Evolutionary conservation across 2,888 invertebrate genomes (phyloP).

Genomic region (Chrysolina haemoptera): DNA sequence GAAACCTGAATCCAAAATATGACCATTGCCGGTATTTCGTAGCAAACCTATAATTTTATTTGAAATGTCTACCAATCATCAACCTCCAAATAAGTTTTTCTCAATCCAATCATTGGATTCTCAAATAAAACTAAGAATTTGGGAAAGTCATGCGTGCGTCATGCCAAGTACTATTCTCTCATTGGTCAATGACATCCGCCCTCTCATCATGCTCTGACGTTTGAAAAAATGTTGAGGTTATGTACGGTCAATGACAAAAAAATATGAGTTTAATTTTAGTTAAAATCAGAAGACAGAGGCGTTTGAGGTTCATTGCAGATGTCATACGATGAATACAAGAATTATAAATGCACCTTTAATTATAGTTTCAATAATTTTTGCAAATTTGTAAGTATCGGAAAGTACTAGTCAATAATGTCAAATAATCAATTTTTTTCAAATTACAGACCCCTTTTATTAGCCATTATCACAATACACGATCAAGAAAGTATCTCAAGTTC

Average conservation of each 20-base stretch:
- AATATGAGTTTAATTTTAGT: slow-evolving; percentile 44
- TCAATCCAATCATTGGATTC: neutral
- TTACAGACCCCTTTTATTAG: slow-evolving; percentile 25
- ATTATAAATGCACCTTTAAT: slow-evolving; percentile 27
- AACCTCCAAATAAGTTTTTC: neutral
- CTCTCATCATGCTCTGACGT: neutral
- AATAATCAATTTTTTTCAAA: slow-evolving; percentile 16
- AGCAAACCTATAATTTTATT: neutral
- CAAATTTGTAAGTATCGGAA: slow-evolving; percentile 34
- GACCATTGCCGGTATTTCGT: no score
- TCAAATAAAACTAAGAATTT: neutral
- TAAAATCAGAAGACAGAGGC: slow-evolving; percentile 34
- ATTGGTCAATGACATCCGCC: neutral
- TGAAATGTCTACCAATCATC: neutral
- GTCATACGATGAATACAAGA: slow-evolving; percentile 42
- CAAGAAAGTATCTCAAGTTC: slow-evolving; percentile 23
- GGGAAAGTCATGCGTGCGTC: neutral
- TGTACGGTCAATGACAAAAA: slow-evolving; percentile 34
- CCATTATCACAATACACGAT: slow-evolving; percentile 33
- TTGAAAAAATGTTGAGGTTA: slow-evolving; percentile 39
- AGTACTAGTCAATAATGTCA: neutral
- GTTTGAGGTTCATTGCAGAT: slow-evolving; percentile 28
- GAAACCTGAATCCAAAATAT: no score
- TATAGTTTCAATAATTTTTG: slow-evolving; percentile 31
- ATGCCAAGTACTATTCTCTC: neutral